Base-by-base conservation (phyloP, 1,140 invertebrate species). In the Choristoneura fumiferana region DNA sequence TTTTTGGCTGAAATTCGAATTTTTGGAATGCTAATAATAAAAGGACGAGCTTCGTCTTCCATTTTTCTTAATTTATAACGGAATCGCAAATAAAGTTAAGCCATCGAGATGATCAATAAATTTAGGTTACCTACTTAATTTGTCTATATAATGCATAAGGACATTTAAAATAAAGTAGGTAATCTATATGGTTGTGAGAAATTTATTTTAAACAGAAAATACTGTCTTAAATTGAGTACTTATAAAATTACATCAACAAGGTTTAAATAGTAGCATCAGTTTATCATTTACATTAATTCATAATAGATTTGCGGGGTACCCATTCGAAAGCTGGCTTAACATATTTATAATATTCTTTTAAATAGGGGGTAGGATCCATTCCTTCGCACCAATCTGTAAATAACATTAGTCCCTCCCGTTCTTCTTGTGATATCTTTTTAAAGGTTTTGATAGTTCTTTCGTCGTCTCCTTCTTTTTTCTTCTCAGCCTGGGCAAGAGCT, bases 351-450 rank as follows among this genome's bases (percentile, higher is more conserved):
- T 87, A 88, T 62, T 82, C 75, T 49, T 73, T 63, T 59, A 89
- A 78, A 68, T 74, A 87, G 17, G 78, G 77, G 15, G 57, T 60
- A 33, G 84, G 89, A 65, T 91, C 78, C 10, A 78, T 76, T 13
- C 78, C 86, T 52, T 86, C 81, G 67, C 90, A 91, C 78, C 89
- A 91, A 57, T 90, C 72, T 8, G 90, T 91, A 68, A 91, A 91
- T 37, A 87, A 71, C 29, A 80, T 52, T 35, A 91, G 69, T 29
- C 81, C 83, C 34, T 88, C 76, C 39, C 59, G 67, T 66, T 91
- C 89, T 54, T 91, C 84, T 4, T 71, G 53, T 14, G 75, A 79
- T 39, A 89, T 73, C 62, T 75, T 71, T 65, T 66, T 63, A 49
- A 60, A 18, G 53, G 17, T 54, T 64, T 64, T 10, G 66, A 66